phyloP scores from a whole-genome alignment of 2,888 invertebrate species.

The Tachina lurida region DNA sequence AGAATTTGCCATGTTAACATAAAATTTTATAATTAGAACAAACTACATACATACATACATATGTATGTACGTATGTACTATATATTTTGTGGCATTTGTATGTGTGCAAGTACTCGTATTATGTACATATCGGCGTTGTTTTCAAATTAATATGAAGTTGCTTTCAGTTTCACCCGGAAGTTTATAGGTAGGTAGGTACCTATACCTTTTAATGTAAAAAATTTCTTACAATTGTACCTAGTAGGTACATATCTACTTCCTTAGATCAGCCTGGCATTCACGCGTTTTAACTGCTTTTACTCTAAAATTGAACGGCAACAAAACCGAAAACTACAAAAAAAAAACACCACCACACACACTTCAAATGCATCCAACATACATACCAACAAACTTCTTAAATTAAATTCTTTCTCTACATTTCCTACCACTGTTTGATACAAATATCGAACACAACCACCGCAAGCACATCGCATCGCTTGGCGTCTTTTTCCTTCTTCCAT shows the following conservation, averaged over 20 bases:
- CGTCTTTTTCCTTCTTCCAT: conserved; percentile 49
- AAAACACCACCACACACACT: conserved; percentile 34
- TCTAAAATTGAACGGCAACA: not conserved
- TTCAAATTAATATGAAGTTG: too few species aligned
- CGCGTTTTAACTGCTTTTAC: not conserved
- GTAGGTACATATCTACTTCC: too few species aligned
- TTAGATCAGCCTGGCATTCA: too few species aligned
- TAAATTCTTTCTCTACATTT: conserved; percentile 41
- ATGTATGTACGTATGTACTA: not conserved
- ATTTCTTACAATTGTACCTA: too few species aligned
- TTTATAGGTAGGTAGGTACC: too few species aligned
- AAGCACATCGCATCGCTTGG: conserved; percentile 51
- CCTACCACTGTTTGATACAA: conserved; percentile 18
- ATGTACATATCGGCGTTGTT: too few species aligned
- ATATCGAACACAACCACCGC: conserved; percentile 35
- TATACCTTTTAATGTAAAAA: too few species aligned
- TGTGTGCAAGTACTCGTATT: too few species aligned
- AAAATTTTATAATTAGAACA: not conserved
- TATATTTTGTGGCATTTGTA: not conserved
- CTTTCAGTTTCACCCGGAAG: too few species aligned
- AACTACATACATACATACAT: not conserved
- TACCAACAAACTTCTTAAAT: conserved; percentile 4
- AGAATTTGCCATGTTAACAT: too few species aligned
- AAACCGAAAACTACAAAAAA: conserved; percentile 30
- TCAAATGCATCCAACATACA: not conserved